Conservation (phyloP, 2,797 vertebrate genomes). For the Loris lydekkerianus region DNA sequence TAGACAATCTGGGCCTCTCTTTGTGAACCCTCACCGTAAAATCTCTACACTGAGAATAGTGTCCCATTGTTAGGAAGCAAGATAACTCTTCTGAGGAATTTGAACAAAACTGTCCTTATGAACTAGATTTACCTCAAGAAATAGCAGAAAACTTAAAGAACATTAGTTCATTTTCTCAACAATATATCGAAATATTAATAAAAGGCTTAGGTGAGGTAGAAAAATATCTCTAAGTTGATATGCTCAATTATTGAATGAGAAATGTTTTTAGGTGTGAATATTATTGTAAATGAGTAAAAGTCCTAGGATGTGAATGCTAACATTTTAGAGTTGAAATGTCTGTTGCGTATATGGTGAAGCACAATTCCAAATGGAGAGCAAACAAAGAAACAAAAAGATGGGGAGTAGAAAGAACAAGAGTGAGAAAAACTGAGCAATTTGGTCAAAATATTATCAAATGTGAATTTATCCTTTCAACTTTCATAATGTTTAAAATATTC, state of each 20-base stretch:
- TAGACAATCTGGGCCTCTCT: not conserved
- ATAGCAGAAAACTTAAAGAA: not conserved
- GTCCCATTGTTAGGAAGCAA: not conserved
- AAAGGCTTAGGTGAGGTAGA: not conserved
- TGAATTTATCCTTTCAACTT: not conserved
- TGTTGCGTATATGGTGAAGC: not conserved
- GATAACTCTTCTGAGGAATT: not conserved
- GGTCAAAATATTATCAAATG: slow-evolving; percentile 24
- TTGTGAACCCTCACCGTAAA: not conserved
- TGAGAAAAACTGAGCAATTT: not conserved
- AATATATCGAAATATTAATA: not conserved
- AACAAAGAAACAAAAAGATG: not conserved
- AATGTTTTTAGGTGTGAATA: not conserved
- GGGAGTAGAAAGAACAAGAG: not conserved
- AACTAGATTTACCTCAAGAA: not conserved
- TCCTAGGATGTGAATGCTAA: not conserved
- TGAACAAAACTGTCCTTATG: not conserved
- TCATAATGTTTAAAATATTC: not conserved
- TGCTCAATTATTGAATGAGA: not conserved
- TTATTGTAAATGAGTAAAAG: not conserved
- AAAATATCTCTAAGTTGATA: slow-evolving; percentile 13
- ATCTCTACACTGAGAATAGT: not conserved
- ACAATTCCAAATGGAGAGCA: not conserved
- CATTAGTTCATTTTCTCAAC: not conserved
- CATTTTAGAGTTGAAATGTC: not conserved